phyloP scores from a whole-genome alignment of 2,113 vertebrate genomes.

The Heptranchias perlo region DNA sequence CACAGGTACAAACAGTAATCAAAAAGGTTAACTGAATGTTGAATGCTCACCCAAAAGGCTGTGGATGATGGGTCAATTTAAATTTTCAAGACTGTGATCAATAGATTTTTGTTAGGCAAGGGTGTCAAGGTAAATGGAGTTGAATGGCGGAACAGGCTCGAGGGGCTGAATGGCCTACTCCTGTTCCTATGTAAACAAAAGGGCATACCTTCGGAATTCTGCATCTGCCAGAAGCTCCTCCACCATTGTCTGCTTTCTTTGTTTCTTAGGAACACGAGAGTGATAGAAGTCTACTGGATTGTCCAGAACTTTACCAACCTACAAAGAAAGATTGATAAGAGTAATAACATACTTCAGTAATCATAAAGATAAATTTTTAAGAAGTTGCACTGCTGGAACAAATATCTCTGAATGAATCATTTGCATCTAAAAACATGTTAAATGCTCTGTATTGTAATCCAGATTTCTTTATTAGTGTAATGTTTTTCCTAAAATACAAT shows the following conservation, averaged over 20 bases:
- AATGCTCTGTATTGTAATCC: not conserved
- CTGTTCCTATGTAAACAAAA: not conserved
- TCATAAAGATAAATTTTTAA: not conserved
- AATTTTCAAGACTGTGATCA: not conserved
- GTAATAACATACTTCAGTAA: not conserved
- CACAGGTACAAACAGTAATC: not conserved
- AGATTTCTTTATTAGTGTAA: not conserved
- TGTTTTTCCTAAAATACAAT: not conserved
- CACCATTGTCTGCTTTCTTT: slow-evolving; percentile 91
- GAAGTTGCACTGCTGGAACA: not conserved
- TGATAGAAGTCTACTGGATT: slow-evolving; percentile 86
- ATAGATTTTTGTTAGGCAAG: not conserved
- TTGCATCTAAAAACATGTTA: not conserved
- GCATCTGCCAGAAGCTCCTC: slow-evolving; percentile 89
- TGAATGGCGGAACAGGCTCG: not conserved
- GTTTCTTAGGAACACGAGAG: slow-evolving; percentile 86
- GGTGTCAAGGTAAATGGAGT: not conserved
- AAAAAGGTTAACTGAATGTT: not conserved
- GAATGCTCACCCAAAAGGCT: not conserved
- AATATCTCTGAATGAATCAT: not conserved
- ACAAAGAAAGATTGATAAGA: slow-evolving; percentile 38
- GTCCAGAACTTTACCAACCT: slow-evolving; percentile 88
- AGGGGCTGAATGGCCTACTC: not conserved
- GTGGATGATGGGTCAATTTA: not conserved
- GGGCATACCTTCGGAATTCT: slow-evolving; percentile 78